These are phyloP conservation scores for Chouioia cunea DNA, from an alignment of 2,888 invertebrate species.

Conservation along the genomic window DNA sequence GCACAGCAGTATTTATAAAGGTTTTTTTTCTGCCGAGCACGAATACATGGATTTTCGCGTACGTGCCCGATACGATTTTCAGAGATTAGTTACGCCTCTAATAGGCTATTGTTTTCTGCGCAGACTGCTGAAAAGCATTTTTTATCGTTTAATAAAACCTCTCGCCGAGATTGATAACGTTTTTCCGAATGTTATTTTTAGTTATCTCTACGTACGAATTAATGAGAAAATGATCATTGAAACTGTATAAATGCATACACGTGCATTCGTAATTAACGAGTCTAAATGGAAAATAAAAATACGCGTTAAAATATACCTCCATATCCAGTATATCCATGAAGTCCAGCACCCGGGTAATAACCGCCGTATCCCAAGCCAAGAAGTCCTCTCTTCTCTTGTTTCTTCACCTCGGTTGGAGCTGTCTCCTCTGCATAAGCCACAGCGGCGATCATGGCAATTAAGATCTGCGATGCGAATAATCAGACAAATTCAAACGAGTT, in stretches of 20 bases:
- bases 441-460: conserved; percentile 53
- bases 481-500: conserved; percentile 26
- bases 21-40: too few relatives aligned
- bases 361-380: conserved; percentile 49
- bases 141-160: too few relatives aligned
- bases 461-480: conserved; percentile 23
- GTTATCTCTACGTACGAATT: too few relatives aligned
- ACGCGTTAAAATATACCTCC: conserved; percentile 1
- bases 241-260: too few relatives aligned
- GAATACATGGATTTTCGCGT: neutral
- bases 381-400: conserved; percentile 58
- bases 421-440: conserved; percentile 52
- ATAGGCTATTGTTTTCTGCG: too few relatives aligned
- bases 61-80: conserved; percentile 1
- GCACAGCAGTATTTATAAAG: neutral
- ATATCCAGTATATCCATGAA: conserved; percentile 17
- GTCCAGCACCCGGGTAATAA: conserved; percentile 14
- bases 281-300: too few relatives aligned
- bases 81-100: conserved; percentile 1
- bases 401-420: conserved; percentile 50
- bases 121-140: too few relatives aligned
- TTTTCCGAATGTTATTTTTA: too few relatives aligned
- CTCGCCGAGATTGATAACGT: too few relatives aligned
- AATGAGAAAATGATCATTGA: too few relatives aligned
- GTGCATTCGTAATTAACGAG: too few relatives aligned